Percentiles rank a stretch among this genome's conserved stretches.
Evolutionary conservation across 1,140 invertebrate species (phyloP).

Genomic region (Penaeus vannamei): DNA sequence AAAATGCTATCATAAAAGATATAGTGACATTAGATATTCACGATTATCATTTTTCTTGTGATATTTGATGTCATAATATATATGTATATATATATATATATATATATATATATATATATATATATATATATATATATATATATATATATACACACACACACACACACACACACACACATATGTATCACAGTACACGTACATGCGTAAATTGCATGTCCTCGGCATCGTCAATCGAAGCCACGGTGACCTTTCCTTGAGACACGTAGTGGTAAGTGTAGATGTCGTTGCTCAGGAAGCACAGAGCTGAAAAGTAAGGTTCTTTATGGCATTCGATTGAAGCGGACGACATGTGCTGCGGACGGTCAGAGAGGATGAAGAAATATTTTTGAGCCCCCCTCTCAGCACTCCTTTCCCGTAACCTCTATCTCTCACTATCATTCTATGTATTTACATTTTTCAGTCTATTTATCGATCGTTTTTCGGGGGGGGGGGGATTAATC

Average conservation of each 20-base stretch:
- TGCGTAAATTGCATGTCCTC: conserved; percentile 74
- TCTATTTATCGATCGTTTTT: too few species aligned
- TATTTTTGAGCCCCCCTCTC: not conserved
- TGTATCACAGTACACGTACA: conserved; percentile 69
- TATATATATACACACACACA: not conserved
- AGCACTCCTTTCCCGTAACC: not conserved
- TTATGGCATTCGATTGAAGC: too few species aligned
- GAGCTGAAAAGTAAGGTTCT: conserved; percentile 76
- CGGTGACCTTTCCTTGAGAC: conserved; percentile 55
- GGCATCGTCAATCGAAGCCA: conserved; percentile 44
- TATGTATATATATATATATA: not conserved
- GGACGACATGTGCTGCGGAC: too few species aligned
- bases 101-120: too few species aligned
- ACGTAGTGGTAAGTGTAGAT: conserved; percentile 73
- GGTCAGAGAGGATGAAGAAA: not conserved
- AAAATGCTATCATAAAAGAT: conserved; percentile 82
- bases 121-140: conserved; percentile 73
- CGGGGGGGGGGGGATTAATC: too few species aligned
- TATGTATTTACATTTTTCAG: too few species aligned
- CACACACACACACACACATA: too few species aligned
- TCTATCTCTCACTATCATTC: too few species aligned
- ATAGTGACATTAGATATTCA: conserved; percentile 80
- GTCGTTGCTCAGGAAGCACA: conserved; percentile 86
- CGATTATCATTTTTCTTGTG: conserved; percentile 75
- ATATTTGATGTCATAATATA: conserved; percentile 71